These are phyloP conservation scores for Pristionchus arcanus DNA, from an alignment of 2,888 invertebrate species.

Conservation along the genomic window DNA sequence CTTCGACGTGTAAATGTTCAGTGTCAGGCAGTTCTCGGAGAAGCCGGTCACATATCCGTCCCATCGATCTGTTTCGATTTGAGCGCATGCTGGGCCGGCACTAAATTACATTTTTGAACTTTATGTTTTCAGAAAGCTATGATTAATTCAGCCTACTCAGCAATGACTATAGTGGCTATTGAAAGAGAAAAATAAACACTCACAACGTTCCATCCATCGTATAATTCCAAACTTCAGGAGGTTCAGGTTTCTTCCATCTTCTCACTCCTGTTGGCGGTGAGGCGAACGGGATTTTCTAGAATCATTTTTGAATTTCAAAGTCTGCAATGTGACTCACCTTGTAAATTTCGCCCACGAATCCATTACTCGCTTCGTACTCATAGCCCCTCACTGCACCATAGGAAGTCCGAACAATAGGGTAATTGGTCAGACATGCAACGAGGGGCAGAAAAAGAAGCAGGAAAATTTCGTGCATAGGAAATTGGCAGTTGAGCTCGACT, in stretches of 20 bases:
- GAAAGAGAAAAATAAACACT: no score
- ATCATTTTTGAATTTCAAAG: not conserved
- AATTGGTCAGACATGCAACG: not conserved
- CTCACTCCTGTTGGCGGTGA: not conserved
- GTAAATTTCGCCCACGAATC: not conserved
- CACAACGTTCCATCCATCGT: slow-evolving; percentile 44
- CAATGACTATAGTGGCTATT: no score
- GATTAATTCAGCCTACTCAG: not conserved
- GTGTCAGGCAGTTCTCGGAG: slow-evolving; percentile 32
- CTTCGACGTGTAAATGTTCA: slow-evolving; percentile 31
- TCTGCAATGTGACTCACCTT: not conserved
- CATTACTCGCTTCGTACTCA: not conserved
- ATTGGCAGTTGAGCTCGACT: no score
- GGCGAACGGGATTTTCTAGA: slow-evolving; percentile 5
- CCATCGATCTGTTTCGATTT: not conserved
- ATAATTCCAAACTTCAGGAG: not conserved
- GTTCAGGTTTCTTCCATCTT: not conserved
- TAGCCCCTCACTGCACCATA: not conserved
- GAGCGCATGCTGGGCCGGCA: slow-evolving; percentile 32
- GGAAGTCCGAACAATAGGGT: not conserved
- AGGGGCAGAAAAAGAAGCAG: not conserved
- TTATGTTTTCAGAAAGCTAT: not conserved
- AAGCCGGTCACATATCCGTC: not conserved
- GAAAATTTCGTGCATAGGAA: no score
- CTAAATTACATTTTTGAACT: not conserved